Base-by-base conservation (phyloP, 2,888 invertebrate genomes). In the Epinotia brunnichana region DNA sequence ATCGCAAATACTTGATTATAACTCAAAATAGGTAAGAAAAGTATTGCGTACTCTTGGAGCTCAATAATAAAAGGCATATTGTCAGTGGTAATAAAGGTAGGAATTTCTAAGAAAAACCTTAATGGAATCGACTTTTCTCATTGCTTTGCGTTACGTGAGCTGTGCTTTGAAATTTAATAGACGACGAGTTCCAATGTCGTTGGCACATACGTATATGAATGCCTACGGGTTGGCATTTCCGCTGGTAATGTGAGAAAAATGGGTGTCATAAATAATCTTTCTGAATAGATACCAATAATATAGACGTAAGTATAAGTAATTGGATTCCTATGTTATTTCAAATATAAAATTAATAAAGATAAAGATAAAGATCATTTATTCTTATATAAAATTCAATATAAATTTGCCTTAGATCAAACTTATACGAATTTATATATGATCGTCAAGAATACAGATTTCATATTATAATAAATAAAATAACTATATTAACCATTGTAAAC, bases 91-190 rank as follows among this genome's bases (percentile, higher is more conserved):
- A 60, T 39, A 44, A 62, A 15, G 35, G 29, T 48, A 15, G 35
- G 44, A 48, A 56, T 56, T 62, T 54, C 44, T 13, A 48, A 63
- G 24, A 54, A 62, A 48, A 62, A 70, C 54, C 19, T 53, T 56
- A 56, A 63, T 35, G 10, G 2, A 15, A 41, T 64, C 29, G 41
- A 59, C 24, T 13, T 64, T 53, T 21, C 19, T 15, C 66, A 15
- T 39, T 29, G 53, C 44, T 62, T 62, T 56, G 44, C 9, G 62
- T 41, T 44, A 69, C 35, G 29, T 62, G 62, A 69, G 29, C 59
- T 62, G 51, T 56, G 56, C 72, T 64, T 69, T 57, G 69, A 69
- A 62, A 69, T 73, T 64, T 69, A 73, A 69, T 69, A 53, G 59
- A 62, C 53, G 29, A 24, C 51, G 59, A 56, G 51, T 71, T 71